Evolutionary conservation across 2,888 invertebrate species (phyloP), one percentile per base, ranked within the genome.

Genomic region (Aphidoletes aphidimyza): DNA sequence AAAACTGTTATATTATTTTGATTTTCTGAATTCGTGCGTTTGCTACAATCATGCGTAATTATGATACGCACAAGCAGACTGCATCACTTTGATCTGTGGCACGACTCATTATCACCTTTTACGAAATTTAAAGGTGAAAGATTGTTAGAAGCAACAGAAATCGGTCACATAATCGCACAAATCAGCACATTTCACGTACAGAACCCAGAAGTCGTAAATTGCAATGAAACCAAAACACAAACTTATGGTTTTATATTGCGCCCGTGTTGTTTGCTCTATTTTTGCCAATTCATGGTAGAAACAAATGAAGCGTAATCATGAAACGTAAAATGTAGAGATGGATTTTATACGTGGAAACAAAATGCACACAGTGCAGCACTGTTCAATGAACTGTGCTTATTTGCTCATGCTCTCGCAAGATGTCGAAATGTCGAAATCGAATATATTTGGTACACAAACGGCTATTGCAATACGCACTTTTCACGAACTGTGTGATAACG

Each of bases 301-400:
- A 37, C 37, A 81, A 81, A 81, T 81, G 81, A 81, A 37, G 81
- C 81, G 81, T 81, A 37, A 81, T 36, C 81, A 81, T 81, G 81
- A 37, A n/a, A 36, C 34, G 30, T 69, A 69, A 69, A 30, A 30
- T 69, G 69, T 69, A 69, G 69, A n/a, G n/a, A 30, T 69, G 69
- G 30, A 69, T 69, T 69, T 69, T 69, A 69, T 69, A 30, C 14
- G 34, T 9, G 5, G 14, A 54, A 19, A 69, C 30, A 30, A 9
- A 14, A 14, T 14, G 34, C 17, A 30, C 69, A 69, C 54, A 54
- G n/a, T n/a, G n/a, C n/a, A n/a, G n/a, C n/a, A n/a, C n/a, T n/a
- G n/a, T n/a, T n/a, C n/a, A n/a, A n/a, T n/a, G n/a, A n/a, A n/a
- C n/a, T n/a, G n/a, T n/a, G n/a, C n/a, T n/a, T n/a, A n/a, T n/a